Base-by-base conservation (phyloP, 2,113 vertebrate species). In the Motacilla alba region DNA sequence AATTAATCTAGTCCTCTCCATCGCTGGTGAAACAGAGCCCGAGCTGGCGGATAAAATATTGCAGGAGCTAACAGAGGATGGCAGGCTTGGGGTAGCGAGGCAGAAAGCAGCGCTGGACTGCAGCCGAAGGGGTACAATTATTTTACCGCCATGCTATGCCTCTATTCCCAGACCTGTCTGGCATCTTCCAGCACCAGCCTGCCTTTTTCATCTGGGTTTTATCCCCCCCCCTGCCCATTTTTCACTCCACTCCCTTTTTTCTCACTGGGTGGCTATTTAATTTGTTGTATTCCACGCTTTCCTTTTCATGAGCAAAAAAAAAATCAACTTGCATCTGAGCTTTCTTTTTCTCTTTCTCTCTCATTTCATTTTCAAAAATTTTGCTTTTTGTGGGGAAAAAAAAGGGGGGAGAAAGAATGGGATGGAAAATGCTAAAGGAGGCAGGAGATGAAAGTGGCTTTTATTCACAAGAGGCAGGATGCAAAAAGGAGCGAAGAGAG, bases 1-100 rank as follows among this genome's bases (percentile, higher is more conserved):
- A 95, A 97, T 98, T 96, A 97, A 97, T 97, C 96, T 56, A 89
- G 76, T 90, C 90, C 87, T 93, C 90, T 94, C 95, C 90, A 83
- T 44, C 10, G 18, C 84, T 3, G 31, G 33, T 49, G 88, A 90
- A 94, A 90, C 70, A 88, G 75, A 62, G 73, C 89, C 33, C 13
- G 68, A 3, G 16, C 93, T 59, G 55, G 91, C 46, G 87, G 92
- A 91, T 88, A 94, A 97, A 95, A 94, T 80, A 81, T 92, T 86
- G 83, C 46, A 2, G 82, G 90, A 94, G 91, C 96, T 90, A 96
- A 92, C 53, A 4, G 92, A 96, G 93, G 93, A 79, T 87, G 92
- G 94, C 90, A 75, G 24, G 88, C 92, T 95, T 94, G 96, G 95
- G 81, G 59, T n/a, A 23, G 92, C 15, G 3, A 87, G 82, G 88